Evolutionary conservation across 1,140 invertebrate species (phyloP), one percentile per base, ranked within the genome.

Genomic region (Cherax destructor): DNA sequence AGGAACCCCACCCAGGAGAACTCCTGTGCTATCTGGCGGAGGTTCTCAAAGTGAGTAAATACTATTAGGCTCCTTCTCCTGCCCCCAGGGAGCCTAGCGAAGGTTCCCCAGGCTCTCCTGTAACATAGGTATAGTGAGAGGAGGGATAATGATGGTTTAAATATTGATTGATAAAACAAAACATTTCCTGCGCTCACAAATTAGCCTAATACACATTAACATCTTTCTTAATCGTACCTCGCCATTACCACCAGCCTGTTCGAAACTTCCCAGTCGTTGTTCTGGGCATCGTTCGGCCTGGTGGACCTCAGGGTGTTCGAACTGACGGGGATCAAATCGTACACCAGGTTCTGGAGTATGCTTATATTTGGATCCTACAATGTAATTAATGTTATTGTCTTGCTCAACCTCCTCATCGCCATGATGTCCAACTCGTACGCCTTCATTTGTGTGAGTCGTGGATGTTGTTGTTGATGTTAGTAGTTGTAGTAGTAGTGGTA

Each of bases 341-440:
- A 98, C 94, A 98, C 97, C 0, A 95, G 97, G 65, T 98, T 98
- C 94, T 98, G 97, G 97, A 97, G 97, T 11, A 94, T 98, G 21
- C 95, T 98, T 0, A 97, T 98, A 96, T 98, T 98, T 94, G 97
- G 97, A 50, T 97, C 97, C 0, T 98, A 98, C 94, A 97, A 97
- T 65, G 97, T 98, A 78, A 98, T 99, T 94, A 98, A 98, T 93
- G 96, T 99, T 83, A 98, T 99, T 93, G 98, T 99, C 0, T 95
- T 99, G 3, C 96, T 99, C 59, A 99, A 99, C 95, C 97, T 99
- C 96, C 96, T 99, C 7, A 99, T 99, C 94, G 98, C 98, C 93
- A 99, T 99, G 98, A 99, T 99, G 98, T 98, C 97, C 61, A 98
- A 98, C 94, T 99, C 98, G 0, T 99, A 98, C 94, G 97, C 98